Conservation (phyloP, 2,113 vertebrate genomes). For the Polyodon spathula region DNA sequence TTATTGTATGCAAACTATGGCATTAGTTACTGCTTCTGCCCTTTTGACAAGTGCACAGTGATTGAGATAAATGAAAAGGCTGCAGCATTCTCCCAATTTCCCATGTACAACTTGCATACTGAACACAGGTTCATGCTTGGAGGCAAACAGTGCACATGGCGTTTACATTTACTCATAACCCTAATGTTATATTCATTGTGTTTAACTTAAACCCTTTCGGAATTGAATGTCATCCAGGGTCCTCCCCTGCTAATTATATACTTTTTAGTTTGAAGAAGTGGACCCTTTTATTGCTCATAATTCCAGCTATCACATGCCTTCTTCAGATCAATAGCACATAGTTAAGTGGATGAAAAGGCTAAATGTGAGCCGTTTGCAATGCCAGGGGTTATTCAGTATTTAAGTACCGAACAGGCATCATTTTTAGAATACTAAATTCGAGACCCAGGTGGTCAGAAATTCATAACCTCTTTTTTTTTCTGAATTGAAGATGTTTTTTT, state of each 20-base stretch:
- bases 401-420: conserved; percentile 17
- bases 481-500: conserved; percentile 45
- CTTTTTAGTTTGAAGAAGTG: conserved; percentile 46
- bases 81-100: conserved; percentile 24
- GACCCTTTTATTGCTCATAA: conserved; percentile 48
- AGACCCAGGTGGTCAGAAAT: conserved; percentile 27
- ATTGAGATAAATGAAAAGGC: conserved; percentile 37
- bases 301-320: conserved; percentile 49
- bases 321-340: conserved; percentile 46
- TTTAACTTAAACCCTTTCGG: conserved; percentile 30
- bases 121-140: conserved; percentile 35
- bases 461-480: conserved; percentile 33
- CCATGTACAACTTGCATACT: conserved; percentile 30
- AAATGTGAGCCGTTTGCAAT: conserved; percentile 52
- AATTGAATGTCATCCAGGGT: conserved; percentile 22
- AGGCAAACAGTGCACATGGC: conserved; percentile 27
- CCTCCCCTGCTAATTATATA: conserved; percentile 43
- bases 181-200: conserved; percentile 30
- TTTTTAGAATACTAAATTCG: conserved; percentile 37
- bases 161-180: conserved; percentile 20
- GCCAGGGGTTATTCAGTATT: conserved; percentile 37
- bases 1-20: conserved; percentile 24
- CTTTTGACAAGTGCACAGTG: conserved; percentile 33
- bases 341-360: conserved; percentile 56
- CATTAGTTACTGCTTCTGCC: conserved; percentile 17